Evolutionary conservation across 2,113 vertebrate genomes (phyloP).

Genomic region (Leptobrachium leishanense): DNA sequence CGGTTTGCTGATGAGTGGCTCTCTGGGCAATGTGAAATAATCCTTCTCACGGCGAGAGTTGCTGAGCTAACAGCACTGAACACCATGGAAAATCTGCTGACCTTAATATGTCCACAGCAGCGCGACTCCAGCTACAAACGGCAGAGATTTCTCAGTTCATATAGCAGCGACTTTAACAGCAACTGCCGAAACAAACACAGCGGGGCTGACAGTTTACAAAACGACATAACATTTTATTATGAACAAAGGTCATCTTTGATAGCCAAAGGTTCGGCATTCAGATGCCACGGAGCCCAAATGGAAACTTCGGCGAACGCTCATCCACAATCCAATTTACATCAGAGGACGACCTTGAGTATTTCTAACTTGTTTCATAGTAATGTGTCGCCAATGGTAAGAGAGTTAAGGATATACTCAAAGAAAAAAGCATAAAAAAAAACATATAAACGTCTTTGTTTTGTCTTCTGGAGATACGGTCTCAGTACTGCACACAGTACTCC

Average conservation of each 20-base stretch:
- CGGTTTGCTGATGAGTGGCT: slow-evolving; percentile 11
- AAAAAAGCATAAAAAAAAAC: too few relatives aligned
- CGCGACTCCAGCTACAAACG: background rate
- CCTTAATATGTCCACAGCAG: background rate
- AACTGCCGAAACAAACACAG: background rate
- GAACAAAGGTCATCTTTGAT: background rate
- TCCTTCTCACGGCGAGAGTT: slow-evolving; percentile 24
- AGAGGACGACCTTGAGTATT: too few relatives aligned
- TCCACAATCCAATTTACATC: too few relatives aligned
- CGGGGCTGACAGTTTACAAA: background rate
- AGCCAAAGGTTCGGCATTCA: too few relatives aligned
- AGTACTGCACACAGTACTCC: too few relatives aligned
- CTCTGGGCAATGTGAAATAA: background rate
- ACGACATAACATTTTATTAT: background rate
- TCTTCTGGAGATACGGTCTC: too few relatives aligned
- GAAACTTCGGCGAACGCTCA: too few relatives aligned
- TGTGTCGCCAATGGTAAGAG: too few relatives aligned
- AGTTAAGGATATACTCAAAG: too few relatives aligned
- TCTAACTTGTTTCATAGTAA: too few relatives aligned
- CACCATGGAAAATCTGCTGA: slow-evolving; percentile 27
- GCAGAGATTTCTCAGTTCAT: slow-evolving; percentile 1
- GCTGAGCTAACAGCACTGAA: slow-evolving; percentile 33
- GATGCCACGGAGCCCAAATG: too few relatives aligned
- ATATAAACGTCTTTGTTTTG: too few relatives aligned
- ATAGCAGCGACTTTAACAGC: background rate